phyloP scores from a whole-genome alignment of 1,140 invertebrate genomes.

The Magallana angulata region DNA sequence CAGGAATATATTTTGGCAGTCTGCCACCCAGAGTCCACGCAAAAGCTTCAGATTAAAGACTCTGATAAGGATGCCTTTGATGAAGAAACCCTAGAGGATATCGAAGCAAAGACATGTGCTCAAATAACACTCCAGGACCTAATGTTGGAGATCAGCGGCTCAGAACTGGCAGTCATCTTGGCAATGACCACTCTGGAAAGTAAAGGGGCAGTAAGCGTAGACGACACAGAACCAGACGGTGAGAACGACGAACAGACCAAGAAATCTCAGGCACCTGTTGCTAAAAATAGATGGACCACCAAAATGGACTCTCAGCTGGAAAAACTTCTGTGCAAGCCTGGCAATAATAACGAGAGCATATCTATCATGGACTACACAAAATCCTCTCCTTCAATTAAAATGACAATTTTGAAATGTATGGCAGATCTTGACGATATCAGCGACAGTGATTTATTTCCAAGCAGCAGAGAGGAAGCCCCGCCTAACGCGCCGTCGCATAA shows the following conservation, averaged over 20 bases:
- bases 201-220: constrained; percentile 28
- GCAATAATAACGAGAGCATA: constrained; percentile 53
- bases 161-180: constrained; percentile 67
- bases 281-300: constrained; percentile 42
- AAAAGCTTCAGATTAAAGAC: constrained; percentile 55
- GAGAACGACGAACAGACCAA: neutral
- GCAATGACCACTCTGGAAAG: constrained; percentile 70
- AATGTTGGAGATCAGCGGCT: constrained; percentile 62
- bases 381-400: constrained; percentile 55
- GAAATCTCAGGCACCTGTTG: too few relatives aligned
- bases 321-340: constrained; percentile 57
- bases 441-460: constrained; percentile 58
- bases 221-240: constrained; percentile 47
- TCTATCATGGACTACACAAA: constrained; percentile 58
- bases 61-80: constrained; percentile 48
- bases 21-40: constrained; percentile 60
- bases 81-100: constrained; percentile 58
- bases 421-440: constrained; percentile 55
- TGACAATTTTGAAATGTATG: constrained; percentile 62
- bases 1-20: constrained; percentile 69
- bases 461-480: constrained; percentile 21
- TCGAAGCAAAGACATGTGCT: constrained; percentile 70
- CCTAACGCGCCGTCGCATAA: constrained; percentile 39
- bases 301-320: constrained; percentile 58
- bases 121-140: constrained; percentile 55